These are phyloP conservation scores for Globia sparganii DNA, from an alignment of 2,888 invertebrate species.

Conservation along the genomic window DNA sequence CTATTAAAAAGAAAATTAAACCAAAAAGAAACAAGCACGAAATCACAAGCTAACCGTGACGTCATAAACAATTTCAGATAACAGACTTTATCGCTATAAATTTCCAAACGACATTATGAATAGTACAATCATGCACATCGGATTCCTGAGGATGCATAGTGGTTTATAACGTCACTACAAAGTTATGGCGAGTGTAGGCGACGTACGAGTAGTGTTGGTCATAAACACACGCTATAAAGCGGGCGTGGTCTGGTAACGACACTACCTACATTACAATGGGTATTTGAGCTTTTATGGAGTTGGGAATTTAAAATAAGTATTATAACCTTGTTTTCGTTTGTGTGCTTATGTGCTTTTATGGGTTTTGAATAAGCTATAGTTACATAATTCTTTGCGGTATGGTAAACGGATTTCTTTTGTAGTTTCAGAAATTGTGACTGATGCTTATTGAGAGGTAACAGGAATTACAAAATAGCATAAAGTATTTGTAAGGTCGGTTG, in stretches of 20 bases:
- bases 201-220: slow-evolving; percentile 68
- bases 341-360: slow-evolving; percentile 25
- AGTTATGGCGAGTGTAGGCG: slow-evolving; percentile 73
- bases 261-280: slow-evolving; percentile 58
- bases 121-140: slow-evolving; percentile 64
- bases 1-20: slow-evolving; percentile 7
- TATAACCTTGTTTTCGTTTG: slow-evolving; percentile 32
- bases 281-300: slow-evolving; percentile 60
- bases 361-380: slow-evolving; percentile 19
- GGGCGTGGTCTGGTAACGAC: slow-evolving; percentile 67
- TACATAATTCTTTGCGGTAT: background rate
- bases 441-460: background rate
- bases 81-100: slow-evolving; percentile 38
- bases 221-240: slow-evolving; percentile 74
- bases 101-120: slow-evolving; percentile 46
- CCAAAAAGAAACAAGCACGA: background rate
- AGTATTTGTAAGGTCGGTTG: background rate
- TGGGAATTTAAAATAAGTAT: slow-evolving; percentile 54
- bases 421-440: background rate
- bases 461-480: background rate
- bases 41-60: background rate
- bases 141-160: slow-evolving; percentile 68
- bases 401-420: background rate
- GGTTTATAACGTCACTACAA: slow-evolving; percentile 74
- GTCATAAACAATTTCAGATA: slow-evolving; percentile 35